Base-by-base conservation (phyloP, 2,888 invertebrate species). In the Eulithis prunata region DNA sequence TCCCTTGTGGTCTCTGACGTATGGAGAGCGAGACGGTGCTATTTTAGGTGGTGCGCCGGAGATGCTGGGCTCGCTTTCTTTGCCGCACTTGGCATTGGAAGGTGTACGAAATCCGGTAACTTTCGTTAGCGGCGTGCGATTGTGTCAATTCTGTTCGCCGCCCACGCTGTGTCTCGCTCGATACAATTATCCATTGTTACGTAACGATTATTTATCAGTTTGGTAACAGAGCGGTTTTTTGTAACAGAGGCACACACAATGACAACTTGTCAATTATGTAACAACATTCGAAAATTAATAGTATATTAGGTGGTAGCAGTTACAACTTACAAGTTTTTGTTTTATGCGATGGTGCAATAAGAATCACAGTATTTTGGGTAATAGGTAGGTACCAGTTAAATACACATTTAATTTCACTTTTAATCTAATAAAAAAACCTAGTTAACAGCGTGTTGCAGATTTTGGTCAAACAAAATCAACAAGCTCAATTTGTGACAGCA, bases 1-100 rank as follows among this genome's bases (percentile, higher is more conserved):
- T 80, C 78, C 75, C 81, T 75, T 76, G 75, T 73, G 69, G 71
- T 67, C 63, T 71, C 73, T 70, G 71, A 72, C 74, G 73, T 77
- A 68, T 82, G 72, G 66, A 74, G 86, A 92, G 86, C 73, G 89
- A 88, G 92, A 91, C 83, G 84, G 84, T 78, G 70, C 73, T 84
- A 83, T 81, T 78, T 79, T 72, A 81, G 82, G 81, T 81, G 81
- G 73, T 88, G 79, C 81, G 81, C 69, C 68, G 74, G 75, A 78
- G 85, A 88, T 83, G 87, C 88, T 89, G 87, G 77, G 89, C 88
- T 91, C 88, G 91, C 93, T 93, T 93, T 93, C 93, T 92, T 92
- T 82, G 87, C 85, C 86, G 91, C 92, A 90, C 91, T 91, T 91
- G 89, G 91, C 90, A 90, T 88, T 91, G 90, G 86, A 68, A 85